A percentile compares a stretch with the other conserved stretches of the same genome.
phyloP scores from a whole-genome alignment of 1,140 invertebrate genomes.

The Lordiphosa collinella region DNA sequence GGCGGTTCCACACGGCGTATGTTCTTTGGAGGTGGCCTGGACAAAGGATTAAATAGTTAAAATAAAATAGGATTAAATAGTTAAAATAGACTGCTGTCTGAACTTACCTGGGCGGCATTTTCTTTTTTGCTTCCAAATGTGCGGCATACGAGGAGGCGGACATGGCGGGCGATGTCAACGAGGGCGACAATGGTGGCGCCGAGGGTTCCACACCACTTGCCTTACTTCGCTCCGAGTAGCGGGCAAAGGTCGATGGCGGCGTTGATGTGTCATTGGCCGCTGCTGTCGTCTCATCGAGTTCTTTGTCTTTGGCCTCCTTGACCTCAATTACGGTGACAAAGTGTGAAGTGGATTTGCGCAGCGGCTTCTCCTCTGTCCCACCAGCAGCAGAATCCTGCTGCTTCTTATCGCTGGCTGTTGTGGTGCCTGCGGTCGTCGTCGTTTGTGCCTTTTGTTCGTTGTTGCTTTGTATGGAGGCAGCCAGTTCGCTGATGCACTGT shows the following conservation, averaged over 20 bases:
- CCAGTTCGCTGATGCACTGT: slow-evolving; percentile 85
- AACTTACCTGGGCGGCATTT: slow-evolving; percentile 83
- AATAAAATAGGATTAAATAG: background rate
- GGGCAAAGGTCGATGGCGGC: slow-evolving; percentile 55
- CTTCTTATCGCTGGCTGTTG: slow-evolving; percentile 1
- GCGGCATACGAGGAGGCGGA: slow-evolving; percentile 80
- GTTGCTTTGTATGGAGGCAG: slow-evolving; percentile 79
- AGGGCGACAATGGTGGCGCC: slow-evolving; percentile 70
- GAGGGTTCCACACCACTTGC: slow-evolving; percentile 45
- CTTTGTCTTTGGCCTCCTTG: slow-evolving; percentile 81
- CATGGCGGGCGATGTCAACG: slow-evolving; percentile 74
- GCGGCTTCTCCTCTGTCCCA: slow-evolving; percentile 2
- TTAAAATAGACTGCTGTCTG: background rate
- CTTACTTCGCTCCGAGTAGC: slow-evolving; percentile 11
- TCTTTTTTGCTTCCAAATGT: slow-evolving; percentile 81
- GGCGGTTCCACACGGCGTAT: slow-evolving; percentile 82
- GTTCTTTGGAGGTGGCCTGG: slow-evolving; percentile 84
- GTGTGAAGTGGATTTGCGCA: slow-evolving; percentile 83
- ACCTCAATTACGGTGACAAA: slow-evolving; percentile 95
- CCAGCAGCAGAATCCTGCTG: slow-evolving; percentile 5
- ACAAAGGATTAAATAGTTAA: slow-evolving; percentile 16
- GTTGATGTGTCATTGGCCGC: slow-evolving; percentile 21
- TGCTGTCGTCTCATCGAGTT: slow-evolving; percentile 33
- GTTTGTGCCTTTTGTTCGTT: slow-evolving; percentile 41
- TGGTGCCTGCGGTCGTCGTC: slow-evolving; percentile 1